Base-by-base conservation (phyloP, 2,888 invertebrate species). In the Drosophila trichaetosa region DNA sequence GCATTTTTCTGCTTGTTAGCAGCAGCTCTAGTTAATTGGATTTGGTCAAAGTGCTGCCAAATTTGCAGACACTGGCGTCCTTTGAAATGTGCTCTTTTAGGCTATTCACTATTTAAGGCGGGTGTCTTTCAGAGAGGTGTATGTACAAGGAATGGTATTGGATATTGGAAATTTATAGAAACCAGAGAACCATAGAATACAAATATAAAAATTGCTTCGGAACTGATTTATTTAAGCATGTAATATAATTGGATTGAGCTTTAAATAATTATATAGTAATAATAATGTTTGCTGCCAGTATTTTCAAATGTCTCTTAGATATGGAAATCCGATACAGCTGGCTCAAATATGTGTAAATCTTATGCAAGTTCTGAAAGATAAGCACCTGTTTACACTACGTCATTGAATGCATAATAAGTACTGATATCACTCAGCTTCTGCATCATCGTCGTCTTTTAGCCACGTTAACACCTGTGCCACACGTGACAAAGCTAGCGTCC, bases 1-100 rank as follows among this genome's bases (percentile, higher is more conserved):
- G 63, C 62, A 46, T 24, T 24, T 46, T 24, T 8, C 8, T 46
- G 16, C 46, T 24, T 46, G 46, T 59, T 69, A 66, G 70, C 48
- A 82, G 84, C 80, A 80, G 73, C 77, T 80, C 75, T 74, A 87
- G 89, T 89, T 87, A 87, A 87, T 87, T 89, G 86, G 87, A 89
- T 87, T 89, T 84, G 77, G 75, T 69, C 76, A 84, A 76, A 82
- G 76, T 82, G 70, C 70, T 85, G 71, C 74, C 69, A 58, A 65
- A 63, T 62, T 60, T 62, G 36, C 52, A 68, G 64, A 61, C 63
- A 73, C 75, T 61, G 72, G 75, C 72, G 70, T 66, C 77, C 74
- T 73, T 81, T 79, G 69, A 66, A 83, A 77, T 66, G 36, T 66
- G 63, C 53, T 33, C 33, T 33, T 33, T 33, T 33, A 4, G 33